Evolutionary conservation across 2,888 invertebrate genomes (phyloP).

Genomic region (Epinotia brunnichana): DNA sequence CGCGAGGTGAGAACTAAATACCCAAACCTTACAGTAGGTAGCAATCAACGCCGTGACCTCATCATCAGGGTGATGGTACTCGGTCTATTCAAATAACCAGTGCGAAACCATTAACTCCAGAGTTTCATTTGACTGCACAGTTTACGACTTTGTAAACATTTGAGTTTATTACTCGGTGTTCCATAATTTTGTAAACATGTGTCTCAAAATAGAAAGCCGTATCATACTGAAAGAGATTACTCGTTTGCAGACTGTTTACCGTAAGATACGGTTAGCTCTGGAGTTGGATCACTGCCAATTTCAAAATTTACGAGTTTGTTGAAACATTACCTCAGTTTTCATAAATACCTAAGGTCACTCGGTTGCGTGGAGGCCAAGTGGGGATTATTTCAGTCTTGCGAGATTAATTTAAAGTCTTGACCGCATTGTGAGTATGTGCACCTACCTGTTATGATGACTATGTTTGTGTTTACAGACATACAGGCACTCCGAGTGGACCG

Average conservation of each 20-base stretch:
- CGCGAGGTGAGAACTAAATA: slow-evolving; percentile 86
- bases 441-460: not conserved
- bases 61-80: not conserved
- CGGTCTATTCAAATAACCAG: slow-evolving; percentile 19
- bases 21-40: not conserved
- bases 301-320: slow-evolving; percentile 75
- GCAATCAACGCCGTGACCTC: no score
- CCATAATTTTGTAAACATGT: slow-evolving; percentile 45
- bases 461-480: slow-evolving; percentile 86
- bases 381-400: slow-evolving; percentile 52
- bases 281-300: slow-evolving; percentile 75
- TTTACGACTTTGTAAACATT: slow-evolving; percentile 48
- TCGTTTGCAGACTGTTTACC: slow-evolving; percentile 69
- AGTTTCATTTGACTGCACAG: slow-evolving; percentile 15
- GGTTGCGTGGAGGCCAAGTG: slow-evolving; percentile 53
- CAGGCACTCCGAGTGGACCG: slow-evolving; percentile 92
- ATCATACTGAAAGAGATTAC: slow-evolving; percentile 59
- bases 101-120: slow-evolving; percentile 25
- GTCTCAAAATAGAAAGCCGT: slow-evolving; percentile 53
- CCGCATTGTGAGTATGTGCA: slow-evolving; percentile 3
- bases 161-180: slow-evolving; percentile 43
- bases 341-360: slow-evolving; percentile 76
- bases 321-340: slow-evolving; percentile 80
- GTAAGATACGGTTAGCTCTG: slow-evolving; percentile 66
- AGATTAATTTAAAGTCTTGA: slow-evolving; percentile 37